Base-by-base conservation (phyloP, 23 tunicate species). In the Halocynthia aurantium region DNA sequence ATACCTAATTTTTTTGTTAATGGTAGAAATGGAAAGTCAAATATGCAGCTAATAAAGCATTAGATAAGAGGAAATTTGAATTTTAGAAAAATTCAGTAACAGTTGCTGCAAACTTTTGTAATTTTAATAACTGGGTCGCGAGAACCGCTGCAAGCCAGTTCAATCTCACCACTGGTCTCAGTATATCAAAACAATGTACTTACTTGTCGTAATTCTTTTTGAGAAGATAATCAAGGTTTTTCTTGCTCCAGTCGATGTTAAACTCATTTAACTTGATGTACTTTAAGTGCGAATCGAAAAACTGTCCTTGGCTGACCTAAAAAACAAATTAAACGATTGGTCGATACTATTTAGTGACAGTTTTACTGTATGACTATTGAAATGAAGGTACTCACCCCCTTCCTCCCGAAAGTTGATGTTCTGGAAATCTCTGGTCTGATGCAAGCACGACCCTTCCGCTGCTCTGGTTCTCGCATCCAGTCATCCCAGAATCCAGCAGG, bases 401-500 rank as follows among this genome's bases (percentile, higher is more conserved):
- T 67, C 22, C 70, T 77, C 17, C 99, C 99, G 74, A 95, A 95
- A 12, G 99, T 95, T 67, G 80, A 93, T 7, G 99, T 90, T 55
- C 99, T 78, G 0, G 96, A 78, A 7, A 95, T 66, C 70, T 95
- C 99, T 7, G 99, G 99, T 31, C 96, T 53, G 49, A 95, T 85
- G 75, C 99, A 95, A 31, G 89, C 54, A 44, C 99, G 72, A 31
- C 67, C 83, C 22, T 82, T 76, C 18, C 96, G 79, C 73, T 95
- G 99, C 6, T 19, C 55, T 6, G 93, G 88, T n/a, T 85, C 71
- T 15, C 99, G 81, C 53, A 95, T 53, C 99, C 99, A 95, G 81
- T 95, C 99, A 62, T 95, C 99, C 99, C 99, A 95, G 67, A 85
- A 95, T 8, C 93, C 86, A 9, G 49, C 57, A 7, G 99, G 99